Evolutionary conservation across 2,888 invertebrate genomes (phyloP), one percentile per base, ranked within the genome.

Genomic region (Syrphus vitripennis): DNA sequence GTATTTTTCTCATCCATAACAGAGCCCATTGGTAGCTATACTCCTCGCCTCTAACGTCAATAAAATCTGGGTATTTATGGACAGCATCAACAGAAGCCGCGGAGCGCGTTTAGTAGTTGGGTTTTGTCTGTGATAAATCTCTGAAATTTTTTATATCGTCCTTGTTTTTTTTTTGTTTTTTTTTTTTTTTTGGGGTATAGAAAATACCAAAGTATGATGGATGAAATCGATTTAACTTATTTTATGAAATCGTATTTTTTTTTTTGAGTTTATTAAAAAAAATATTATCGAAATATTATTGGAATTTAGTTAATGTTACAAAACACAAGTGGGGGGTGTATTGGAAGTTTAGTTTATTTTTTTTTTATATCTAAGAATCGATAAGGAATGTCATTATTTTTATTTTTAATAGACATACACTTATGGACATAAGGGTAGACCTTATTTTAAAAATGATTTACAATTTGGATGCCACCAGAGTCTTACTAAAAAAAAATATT

Each of bases 251-350:
- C 31, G 59, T 45, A 42, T 65, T 26, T 50, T 45, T 42, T 26
- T 50, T 45, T 42, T 75, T 80, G 57, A 67, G 76, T 84, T 84
- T 84, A 84, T 84, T 84, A 84, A 81, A 81, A 84, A 24, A 72
- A 72, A 48, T 71, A 71, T 63, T 45, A 34, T 14, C 6, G 10
- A 48, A 57, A 57, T 59, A 84, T 84, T 75, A 72, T 40, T 69
- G 71, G 84, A 84, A 84, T 84, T 76, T 77, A 5, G 50, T 37
- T 61, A 53, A 77, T 78, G 63, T 50, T 34, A 40, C 1, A 4
- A 40, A 76, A 50, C 31, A 24, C 31, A 67, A 50, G 59, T 4
- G 31, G 16, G 42, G 12, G 21, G 16, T 9, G 0, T 21, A 31
- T 16, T 59, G 24, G 16, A 34, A 45, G 24, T 55, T 45, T 55